Evolutionary conservation across 2,113 vertebrate species (phyloP).

Genomic region (Percopsis transmontana): DNA sequence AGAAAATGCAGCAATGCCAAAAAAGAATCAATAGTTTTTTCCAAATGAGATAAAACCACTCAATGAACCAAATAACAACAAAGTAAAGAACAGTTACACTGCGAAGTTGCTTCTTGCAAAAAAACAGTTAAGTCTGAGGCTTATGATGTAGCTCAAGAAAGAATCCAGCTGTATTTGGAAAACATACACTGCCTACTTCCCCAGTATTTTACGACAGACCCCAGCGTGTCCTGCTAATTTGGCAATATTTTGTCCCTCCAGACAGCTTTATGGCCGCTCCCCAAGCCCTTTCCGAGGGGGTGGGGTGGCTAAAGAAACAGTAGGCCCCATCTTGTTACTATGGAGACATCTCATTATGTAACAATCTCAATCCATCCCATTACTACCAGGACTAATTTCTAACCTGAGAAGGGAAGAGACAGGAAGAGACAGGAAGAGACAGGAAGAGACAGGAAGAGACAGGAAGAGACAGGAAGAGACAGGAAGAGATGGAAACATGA

Average conservation of each 20-base stretch:
- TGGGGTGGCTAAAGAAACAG: slow-evolving; percentile 33
- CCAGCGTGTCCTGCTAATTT: slow-evolving; percentile 71
- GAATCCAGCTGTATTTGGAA: slow-evolving; percentile 44
- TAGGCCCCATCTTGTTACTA: slow-evolving; percentile 66
- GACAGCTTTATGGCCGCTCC: slow-evolving; percentile 73
- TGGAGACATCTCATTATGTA: slow-evolving; percentile 69
- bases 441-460: too few relatives aligned
- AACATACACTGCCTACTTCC: slow-evolving; percentile 36
- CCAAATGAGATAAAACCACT: slow-evolving; percentile 41
- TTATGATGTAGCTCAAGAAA: slow-evolving; percentile 26
- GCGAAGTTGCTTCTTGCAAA: slow-evolving; percentile 42
- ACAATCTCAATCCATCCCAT: slow-evolving; percentile 56
- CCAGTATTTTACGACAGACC: slow-evolving; percentile 61
- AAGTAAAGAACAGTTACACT: neutral
- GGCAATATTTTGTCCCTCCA: slow-evolving; percentile 70
- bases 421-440: too few relatives aligned
- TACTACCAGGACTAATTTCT: slow-evolving; percentile 47
- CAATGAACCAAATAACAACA: slow-evolving; percentile 11
- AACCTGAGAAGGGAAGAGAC: slow-evolving; percentile 29
- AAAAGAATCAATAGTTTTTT: slow-evolving; percentile 31
- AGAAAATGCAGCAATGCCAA: slow-evolving; percentile 23
- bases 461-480: too few relatives aligned
- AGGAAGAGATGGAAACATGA: too few relatives aligned
- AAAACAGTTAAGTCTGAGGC: slow-evolving; percentile 37
- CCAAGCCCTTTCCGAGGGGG: slow-evolving; percentile 31